A percentile compares a stretch with the other conserved stretches of the same genome.
phyloP scores from a whole-genome alignment of 2,888 invertebrate genomes.

The Acanthoscelides obtectus region DNA sequence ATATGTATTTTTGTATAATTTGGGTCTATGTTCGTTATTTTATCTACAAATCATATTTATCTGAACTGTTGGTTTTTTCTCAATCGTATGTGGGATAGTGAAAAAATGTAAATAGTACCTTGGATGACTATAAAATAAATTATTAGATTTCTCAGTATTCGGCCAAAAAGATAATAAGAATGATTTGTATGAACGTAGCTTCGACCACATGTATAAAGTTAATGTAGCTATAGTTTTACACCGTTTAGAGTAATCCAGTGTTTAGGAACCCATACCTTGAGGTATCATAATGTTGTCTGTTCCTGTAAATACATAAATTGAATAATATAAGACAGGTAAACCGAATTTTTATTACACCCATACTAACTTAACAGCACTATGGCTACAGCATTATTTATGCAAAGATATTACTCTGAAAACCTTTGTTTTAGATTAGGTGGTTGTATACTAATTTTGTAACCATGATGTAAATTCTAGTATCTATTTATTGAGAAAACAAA shows the following conservation, averaged over 20 bases:
- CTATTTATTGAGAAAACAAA: neutral
- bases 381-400: neutral
- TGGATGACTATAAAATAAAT: neutral
- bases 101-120: neutral
- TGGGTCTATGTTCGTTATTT: no score
- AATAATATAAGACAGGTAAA: neutral
- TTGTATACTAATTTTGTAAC: neutral
- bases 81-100: neutral
- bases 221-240: neutral
- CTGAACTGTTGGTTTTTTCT: neutral
- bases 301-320: neutral
- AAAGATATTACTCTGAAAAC: neutral
- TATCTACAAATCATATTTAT: neutral
- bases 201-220: neutral
- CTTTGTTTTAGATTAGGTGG: neutral
- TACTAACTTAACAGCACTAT: neutral
- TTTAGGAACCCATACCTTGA: neutral
- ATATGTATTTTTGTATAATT: no score
- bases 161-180: neutral
- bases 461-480: neutral
- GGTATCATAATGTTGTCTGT: neutral
- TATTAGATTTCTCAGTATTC: neutral
- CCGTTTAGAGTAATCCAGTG: neutral
- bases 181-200: neutral
- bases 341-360: neutral